phyloP scores from a whole-genome alignment of 2,888 invertebrate species.

The Phaonia tiefii region DNA sequence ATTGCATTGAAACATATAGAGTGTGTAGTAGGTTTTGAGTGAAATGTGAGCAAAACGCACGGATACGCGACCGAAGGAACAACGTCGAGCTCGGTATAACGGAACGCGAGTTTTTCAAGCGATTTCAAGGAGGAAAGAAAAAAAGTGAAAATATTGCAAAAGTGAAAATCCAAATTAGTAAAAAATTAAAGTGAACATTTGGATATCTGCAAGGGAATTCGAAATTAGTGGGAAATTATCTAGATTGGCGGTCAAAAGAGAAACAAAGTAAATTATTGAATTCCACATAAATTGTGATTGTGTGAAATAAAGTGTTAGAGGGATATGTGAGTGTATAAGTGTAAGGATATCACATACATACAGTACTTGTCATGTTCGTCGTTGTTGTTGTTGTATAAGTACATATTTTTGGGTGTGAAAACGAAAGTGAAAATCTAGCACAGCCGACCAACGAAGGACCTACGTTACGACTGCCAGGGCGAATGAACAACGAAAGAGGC shows the following conservation, averaged over 20 bases:
- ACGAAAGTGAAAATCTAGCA: conserved; percentile 79
- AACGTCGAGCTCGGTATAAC: conserved; percentile 47
- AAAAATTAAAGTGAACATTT: conserved; percentile 35
- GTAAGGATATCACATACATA: not conserved
- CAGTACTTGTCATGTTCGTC: conserved; percentile 10
- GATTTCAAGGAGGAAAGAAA: conserved; percentile 29
- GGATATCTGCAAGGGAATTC: not conserved
- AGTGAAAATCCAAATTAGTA: conserved; percentile 39
- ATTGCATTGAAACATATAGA: not conserved
- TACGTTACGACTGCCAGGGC: conserved; percentile 22
- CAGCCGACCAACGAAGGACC: conserved; percentile 68
- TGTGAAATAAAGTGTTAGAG: too few species aligned
- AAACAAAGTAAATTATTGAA: not conserved
- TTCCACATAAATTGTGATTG: conserved; percentile 37
- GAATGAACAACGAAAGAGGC: conserved; percentile 31
- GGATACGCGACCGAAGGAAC: conserved; percentile 61
- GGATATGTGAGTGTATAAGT: not conserved
- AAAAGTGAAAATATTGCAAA: conserved; percentile 46
- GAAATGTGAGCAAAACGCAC: conserved; percentile 65
- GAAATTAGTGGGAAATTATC: not conserved
- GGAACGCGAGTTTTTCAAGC: conserved; percentile 51
- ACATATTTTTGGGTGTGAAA: conserved; percentile 77
- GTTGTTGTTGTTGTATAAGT: conserved; percentile 51
- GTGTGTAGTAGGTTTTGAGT: conserved; percentile 55
- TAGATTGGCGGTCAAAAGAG: not conserved